phyloP scores from a whole-genome alignment of 2,113 vertebrate species.

The Natator depressus region DNA sequence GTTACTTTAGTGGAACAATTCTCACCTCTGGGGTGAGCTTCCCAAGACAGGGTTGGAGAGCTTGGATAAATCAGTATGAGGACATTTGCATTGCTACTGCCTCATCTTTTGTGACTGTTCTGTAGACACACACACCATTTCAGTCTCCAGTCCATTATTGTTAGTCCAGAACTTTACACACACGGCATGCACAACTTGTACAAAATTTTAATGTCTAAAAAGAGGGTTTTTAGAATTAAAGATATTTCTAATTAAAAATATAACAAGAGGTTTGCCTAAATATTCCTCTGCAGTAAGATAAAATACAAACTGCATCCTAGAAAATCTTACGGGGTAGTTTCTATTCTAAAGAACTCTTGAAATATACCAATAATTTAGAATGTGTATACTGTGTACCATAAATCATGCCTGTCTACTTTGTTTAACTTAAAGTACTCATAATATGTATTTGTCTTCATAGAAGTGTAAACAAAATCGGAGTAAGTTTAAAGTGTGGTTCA shows the following conservation, averaged over 20 bases:
- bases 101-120: not conserved
- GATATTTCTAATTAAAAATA: not conserved
- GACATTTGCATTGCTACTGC: not conserved
- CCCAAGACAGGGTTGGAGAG: not conserved
- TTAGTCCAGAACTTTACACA: not conserved
- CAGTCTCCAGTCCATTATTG: not conserved
- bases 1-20: not conserved
- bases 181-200: not conserved
- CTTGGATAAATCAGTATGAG: not conserved
- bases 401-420: not conserved
- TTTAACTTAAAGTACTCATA: not conserved
- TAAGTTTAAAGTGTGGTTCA: not conserved
- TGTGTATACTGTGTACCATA: too few species aligned
- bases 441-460: not conserved
- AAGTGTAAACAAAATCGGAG: not conserved
- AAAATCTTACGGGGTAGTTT: not conserved
- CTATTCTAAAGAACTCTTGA: fast-evolving
- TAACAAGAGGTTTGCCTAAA: not conserved
- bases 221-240: not conserved
- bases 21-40: not conserved
- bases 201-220: not conserved
- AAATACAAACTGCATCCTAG: not conserved
- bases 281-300: not conserved
- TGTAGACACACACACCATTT: not conserved
- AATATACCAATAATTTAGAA: not conserved